A percentile compares a stretch with the other conserved stretches of the same genome.
Evolutionary conservation across 1,140 invertebrate genomes (phyloP).

Genomic region (Cydia amplana): DNA sequence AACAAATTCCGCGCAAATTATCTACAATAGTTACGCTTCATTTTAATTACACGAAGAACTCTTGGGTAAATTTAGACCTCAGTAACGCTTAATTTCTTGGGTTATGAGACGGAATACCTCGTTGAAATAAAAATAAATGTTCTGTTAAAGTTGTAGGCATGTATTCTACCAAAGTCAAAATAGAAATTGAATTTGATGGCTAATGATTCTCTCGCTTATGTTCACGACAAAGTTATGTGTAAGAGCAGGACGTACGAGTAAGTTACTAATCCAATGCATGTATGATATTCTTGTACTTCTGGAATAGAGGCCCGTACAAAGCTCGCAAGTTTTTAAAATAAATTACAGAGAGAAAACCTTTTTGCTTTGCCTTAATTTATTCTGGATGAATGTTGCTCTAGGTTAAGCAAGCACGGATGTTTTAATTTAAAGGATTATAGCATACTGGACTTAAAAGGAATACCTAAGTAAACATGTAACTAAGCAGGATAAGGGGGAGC

Average conservation of each 20-base stretch:
- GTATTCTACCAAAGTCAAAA: neutral
- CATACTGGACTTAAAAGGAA: neutral
- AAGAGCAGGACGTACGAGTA: neutral
- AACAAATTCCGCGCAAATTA: neutral
- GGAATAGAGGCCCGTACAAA: neutral
- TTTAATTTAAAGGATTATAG: constrained; percentile 26
- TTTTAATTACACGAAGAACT: constrained; percentile 21
- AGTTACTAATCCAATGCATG: neutral
- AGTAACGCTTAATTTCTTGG: constrained; percentile 17
- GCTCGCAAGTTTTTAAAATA: constrained; percentile 7
- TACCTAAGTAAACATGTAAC: constrained; percentile 24
- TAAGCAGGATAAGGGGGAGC: neutral
- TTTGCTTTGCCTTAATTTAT: constrained; percentile 21
- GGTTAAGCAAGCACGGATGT: constrained; percentile 8
- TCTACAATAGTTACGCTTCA: neutral
- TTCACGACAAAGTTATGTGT: neutral
- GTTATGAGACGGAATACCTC: constrained; percentile 20
- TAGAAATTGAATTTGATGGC: neutral
- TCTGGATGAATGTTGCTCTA: neutral
- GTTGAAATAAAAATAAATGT: constrained; percentile 32
- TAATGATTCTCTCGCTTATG: neutral
- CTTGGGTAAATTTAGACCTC: neutral
- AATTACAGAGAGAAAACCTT: constrained; percentile 23
- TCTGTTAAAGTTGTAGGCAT: neutral
- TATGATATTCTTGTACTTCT: neutral